Percentiles rank a stretch among this genome's conserved stretches.
Evolutionary conservation across 2,113 vertebrate genomes (phyloP).

Genomic region (Clarias macrocephalus): DNA sequence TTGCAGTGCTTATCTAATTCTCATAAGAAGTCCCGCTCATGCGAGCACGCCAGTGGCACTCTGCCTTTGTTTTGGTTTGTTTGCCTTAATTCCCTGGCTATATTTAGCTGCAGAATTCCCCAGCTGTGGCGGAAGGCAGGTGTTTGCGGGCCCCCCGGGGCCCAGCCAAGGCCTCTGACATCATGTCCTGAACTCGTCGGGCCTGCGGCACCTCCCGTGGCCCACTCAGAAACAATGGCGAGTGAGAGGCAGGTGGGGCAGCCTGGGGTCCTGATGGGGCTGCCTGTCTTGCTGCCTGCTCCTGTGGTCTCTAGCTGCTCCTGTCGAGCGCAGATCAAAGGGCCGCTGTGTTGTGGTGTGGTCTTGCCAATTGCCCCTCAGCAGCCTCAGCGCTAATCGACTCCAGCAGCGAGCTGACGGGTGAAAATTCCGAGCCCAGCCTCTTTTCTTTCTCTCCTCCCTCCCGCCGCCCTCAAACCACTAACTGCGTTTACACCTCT

Average conservation of each 20-base stretch:
- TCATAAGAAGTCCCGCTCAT: conserved; percentile 62
- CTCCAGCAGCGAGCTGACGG: conserved; percentile 61
- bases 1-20: conserved; percentile 53
- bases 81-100: conserved; percentile 64
- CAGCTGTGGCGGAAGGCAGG: conserved; percentile 67
- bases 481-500: conserved; percentile 65
- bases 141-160: conserved; percentile 63
- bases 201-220: conserved; percentile 57
- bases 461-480: conserved; percentile 48
- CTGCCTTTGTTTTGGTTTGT: conserved; percentile 65
- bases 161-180: conserved; percentile 61
- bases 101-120: conserved; percentile 73
- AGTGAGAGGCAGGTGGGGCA: conserved; percentile 68
- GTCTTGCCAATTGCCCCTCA: conserved; percentile 69
- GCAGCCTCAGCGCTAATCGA: conserved; percentile 50
- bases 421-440: conserved; percentile 66
- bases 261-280: conserved; percentile 47
- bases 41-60: conserved; percentile 47
- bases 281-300: conserved; percentile 49
- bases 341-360: conserved; percentile 67
- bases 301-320: conserved; percentile 64
- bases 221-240: conserved; percentile 55
- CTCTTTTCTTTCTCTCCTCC: conserved; percentile 48
- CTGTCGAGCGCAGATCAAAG: conserved; percentile 71
- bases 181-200: conserved; percentile 67